Conservation (phyloP, 1,140 invertebrate genomes). For the Coelopa frigida region DNA sequence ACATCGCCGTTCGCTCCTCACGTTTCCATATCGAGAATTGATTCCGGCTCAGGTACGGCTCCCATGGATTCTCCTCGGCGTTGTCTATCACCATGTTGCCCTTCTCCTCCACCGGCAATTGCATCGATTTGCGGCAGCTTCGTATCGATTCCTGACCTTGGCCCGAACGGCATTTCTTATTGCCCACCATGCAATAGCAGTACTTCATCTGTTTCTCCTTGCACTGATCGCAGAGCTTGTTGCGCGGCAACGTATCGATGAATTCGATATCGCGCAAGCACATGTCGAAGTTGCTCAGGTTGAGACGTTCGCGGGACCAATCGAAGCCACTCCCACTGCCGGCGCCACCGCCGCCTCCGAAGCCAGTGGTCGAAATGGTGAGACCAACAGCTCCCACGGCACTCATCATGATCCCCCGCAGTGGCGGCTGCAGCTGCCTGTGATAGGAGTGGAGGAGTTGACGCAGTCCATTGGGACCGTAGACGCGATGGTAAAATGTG, state of each 20-base stretch:
- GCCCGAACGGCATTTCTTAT: constrained; percentile 48
- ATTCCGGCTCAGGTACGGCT: constrained; percentile 68
- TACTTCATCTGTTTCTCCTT: constrained; percentile 49
- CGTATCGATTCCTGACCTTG: constrained; percentile 12
- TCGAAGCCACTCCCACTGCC: constrained; percentile 24
- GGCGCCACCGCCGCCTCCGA: constrained; percentile 16
- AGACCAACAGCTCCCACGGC: constrained; percentile 35
- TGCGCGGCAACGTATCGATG: constrained; percentile 26
- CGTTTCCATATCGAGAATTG: constrained; percentile 76
- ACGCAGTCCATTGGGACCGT: constrained; percentile 53
- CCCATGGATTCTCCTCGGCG: constrained; percentile 56
- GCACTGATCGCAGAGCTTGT: constrained; percentile 48
- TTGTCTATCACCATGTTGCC: constrained; percentile 41
- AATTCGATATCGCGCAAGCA: constrained; percentile 34
- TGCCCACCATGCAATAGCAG: constrained; percentile 53
- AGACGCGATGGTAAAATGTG: constrained; percentile 54
- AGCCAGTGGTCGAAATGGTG: too few relatives aligned
- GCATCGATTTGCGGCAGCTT: constrained; percentile 17
- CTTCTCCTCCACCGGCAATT: constrained; percentile 18
- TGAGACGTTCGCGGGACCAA: constrained; percentile 31
- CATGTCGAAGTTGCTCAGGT: constrained; percentile 30
- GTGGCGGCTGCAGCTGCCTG: constrained; percentile 32
- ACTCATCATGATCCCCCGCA: constrained; percentile 29
- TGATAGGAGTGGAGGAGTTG: constrained; percentile 50
- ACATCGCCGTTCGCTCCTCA: constrained; percentile 58